Base-by-base conservation (phyloP, 2,113 vertebrate genomes). In the Pelecanus crispus region DNA sequence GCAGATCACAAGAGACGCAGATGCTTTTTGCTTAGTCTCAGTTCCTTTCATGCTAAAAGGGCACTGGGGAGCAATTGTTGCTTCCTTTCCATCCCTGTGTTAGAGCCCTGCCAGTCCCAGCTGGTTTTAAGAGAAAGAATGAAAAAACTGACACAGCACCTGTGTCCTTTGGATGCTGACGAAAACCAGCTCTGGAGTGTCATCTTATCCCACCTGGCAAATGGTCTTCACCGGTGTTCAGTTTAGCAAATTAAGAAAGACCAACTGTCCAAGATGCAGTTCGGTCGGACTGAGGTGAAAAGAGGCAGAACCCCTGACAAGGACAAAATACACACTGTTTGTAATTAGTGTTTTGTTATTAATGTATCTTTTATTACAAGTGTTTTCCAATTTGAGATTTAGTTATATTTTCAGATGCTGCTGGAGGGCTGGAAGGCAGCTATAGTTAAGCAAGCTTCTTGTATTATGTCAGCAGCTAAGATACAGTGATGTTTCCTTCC, bases 401-500 rank as follows among this genome's bases (percentile, higher is more conserved):
- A 53, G 28, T 56, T 53, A 15, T 10, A n/a, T 2, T 71, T 91
- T 59, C 65, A 84, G 65, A 19, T 47, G 38, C 67, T 67, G 8
- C 42, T 25, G 17, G 29, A 81, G 53, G 16, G 45, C 5, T 0
- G 4, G 13, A 92, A 71, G 13, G 45, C 49, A 86, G 34, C 12
- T 40, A 49, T 36, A 61, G 31, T 56, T 26, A 80, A 80, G 17
- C 3, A 34, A 83, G 59, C 10, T 61, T 56, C 74, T 40, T 61
- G 17, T 4, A 9, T 38, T 34, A 18, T 9, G 9, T 24, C 61
- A 80, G 49, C 25, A 67, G 56, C 40, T 52, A 61, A 66, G 28
- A 70, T 8, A 50, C 0, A 0, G 26, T 13, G 7, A 38, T 2
- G 7, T 36, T 74, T 84, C 42, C 47, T 81, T 70, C 45, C 1